A percentile compares a stretch with the other conserved stretches of the same genome.
Conservation (phyloP, 2,888 invertebrate genomes). For the Trachelus troglodyta region DNA sequence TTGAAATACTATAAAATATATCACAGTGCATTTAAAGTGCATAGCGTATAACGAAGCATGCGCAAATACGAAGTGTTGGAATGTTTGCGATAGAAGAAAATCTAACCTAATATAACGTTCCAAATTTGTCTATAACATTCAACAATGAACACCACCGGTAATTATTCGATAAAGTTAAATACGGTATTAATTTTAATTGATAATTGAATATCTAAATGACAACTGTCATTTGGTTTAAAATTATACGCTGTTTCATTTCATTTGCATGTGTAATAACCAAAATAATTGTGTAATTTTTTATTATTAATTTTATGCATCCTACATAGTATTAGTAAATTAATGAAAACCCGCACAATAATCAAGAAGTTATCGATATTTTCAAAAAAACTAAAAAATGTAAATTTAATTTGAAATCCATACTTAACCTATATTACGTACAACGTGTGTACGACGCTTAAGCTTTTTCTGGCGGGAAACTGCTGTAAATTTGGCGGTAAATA, state of each 20-base stretch:
- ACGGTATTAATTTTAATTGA: not conserved
- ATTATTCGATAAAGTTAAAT: not conserved
- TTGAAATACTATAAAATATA: not conserved
- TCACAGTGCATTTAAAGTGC: not conserved
- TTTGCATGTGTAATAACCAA: not conserved
- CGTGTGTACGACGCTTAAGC: not conserved
- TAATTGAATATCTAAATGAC: not conserved
- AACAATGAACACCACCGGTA: not conserved
- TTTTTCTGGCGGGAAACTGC: not conserved
- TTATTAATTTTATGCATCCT: not conserved
- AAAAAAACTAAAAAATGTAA: not conserved
- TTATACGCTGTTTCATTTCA: not conserved
- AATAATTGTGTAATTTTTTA: not conserved
- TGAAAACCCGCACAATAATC: not conserved
- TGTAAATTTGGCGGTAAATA: not conserved
- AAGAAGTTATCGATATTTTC: not conserved
- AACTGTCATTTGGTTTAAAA: not conserved
- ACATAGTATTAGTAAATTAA: not conserved
- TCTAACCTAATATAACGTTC: not conserved
- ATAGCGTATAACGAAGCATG: not conserved
- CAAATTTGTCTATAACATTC: not conserved
- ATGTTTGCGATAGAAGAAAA: not conserved
- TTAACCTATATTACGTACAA: not conserved
- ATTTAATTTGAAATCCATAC: not conserved
- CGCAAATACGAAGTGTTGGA: not conserved